phyloP scores from a whole-genome alignment of 2,888 invertebrate genomes.

The Nebria brevicollis region DNA sequence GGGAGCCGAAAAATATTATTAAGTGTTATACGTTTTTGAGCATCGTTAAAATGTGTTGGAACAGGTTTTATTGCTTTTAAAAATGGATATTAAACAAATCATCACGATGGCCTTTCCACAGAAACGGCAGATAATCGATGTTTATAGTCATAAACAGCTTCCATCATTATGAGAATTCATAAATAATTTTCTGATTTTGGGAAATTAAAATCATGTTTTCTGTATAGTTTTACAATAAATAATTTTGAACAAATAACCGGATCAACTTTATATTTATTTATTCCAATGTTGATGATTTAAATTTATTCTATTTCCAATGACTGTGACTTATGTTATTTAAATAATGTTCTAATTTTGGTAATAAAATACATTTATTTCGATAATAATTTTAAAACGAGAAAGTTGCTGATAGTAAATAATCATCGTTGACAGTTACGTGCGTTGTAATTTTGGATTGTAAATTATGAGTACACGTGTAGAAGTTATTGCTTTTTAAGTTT shows the following conservation, averaged over 20 bases:
- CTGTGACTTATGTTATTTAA: not conserved
- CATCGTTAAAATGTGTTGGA: conserved; percentile 11
- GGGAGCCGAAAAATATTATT: conserved; percentile 16
- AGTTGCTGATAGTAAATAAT: conserved; percentile 10
- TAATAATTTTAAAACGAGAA: not conserved
- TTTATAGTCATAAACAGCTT: conserved; percentile 1
- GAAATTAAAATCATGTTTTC: no score
- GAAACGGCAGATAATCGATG: not conserved
- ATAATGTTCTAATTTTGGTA: not conserved
- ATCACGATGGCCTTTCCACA: not conserved
- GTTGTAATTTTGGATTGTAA: conserved; percentile 15
- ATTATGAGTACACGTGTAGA: conserved; percentile 8
- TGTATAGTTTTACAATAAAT: no score
- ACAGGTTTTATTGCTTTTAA: conserved; percentile 15
- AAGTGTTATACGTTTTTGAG: conserved; percentile 19
- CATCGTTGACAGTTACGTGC: not conserved
- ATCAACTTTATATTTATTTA: no score
- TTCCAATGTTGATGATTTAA: no score
- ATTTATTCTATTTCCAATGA: no score
- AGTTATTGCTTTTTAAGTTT: conserved; percentile 15
- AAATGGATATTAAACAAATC: conserved; percentile 19
- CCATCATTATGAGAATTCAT: no score
- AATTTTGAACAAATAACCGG: no score
- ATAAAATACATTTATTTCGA: not conserved
- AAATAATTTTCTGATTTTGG: no score